phyloP scores from a whole-genome alignment of 2,797 vertebrate species.

The Otolemur crassicaudatus region DNA sequence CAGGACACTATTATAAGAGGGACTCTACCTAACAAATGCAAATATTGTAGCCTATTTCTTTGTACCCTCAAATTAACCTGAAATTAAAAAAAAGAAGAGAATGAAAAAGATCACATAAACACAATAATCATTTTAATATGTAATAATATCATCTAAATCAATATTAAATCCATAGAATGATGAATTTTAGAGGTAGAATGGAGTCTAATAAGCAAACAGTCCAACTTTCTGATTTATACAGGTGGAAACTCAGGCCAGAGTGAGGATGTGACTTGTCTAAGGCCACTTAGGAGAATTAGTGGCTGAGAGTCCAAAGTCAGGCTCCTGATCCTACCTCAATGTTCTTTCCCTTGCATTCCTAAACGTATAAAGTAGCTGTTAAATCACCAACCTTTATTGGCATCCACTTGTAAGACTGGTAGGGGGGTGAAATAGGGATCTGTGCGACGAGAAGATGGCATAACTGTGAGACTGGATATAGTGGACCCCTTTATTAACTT shows the following conservation, averaged over 20 bases:
- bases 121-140: not conserved
- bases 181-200: not conserved
- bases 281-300: not conserved
- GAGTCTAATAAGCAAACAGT: not conserved
- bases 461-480: conserved; percentile 65
- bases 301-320: not conserved
- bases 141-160: not conserved
- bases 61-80: too few species aligned
- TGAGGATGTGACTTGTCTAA: not conserved
- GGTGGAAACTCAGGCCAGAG: not conserved
- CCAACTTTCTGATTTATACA: not conserved
- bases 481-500: conserved; percentile 84
- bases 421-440: conserved; percentile 75
- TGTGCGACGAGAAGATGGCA: conserved; percentile 78
- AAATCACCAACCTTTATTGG: conserved; percentile 87
- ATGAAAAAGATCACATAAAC: not conserved
- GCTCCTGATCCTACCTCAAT: not conserved
- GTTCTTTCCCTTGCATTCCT: not conserved
- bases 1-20: too few species aligned
- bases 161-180: not conserved
- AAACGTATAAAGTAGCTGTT: too few species aligned
- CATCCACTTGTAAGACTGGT: conserved; percentile 81
- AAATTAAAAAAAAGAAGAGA: too few species aligned
- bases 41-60: too few species aligned
- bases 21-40: too few species aligned